Evolutionary conservation across 2,888 invertebrate genomes (phyloP).

Genomic region (Epirrita christyi): DNA sequence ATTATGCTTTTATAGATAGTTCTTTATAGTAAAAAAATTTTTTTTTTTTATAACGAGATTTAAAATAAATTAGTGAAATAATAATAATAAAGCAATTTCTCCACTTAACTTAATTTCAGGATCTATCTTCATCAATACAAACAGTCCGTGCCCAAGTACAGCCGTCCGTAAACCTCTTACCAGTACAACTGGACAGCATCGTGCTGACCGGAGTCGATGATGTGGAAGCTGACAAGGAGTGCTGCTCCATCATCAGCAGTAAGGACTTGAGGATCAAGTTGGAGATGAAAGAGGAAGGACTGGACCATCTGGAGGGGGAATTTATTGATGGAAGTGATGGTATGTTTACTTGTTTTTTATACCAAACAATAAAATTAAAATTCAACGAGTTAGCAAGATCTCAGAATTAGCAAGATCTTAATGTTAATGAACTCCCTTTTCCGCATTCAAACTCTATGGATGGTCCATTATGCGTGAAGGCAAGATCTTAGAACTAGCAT

Average conservation of each 20-base stretch:
- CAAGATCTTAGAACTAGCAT: too few species aligned
- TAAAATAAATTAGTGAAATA: too few species aligned
- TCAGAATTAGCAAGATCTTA: too few species aligned
- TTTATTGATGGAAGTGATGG: constrained; percentile 53
- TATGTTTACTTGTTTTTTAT: constrained; percentile 20
- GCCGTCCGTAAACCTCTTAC: constrained; percentile 10
- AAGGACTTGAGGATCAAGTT: constrained; percentile 46
- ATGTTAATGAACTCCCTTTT: too few species aligned
- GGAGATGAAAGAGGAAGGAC: constrained; percentile 60
- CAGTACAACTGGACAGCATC: constrained; percentile 2
- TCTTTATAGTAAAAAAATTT: too few species aligned
- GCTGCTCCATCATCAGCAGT: constrained; percentile 1
- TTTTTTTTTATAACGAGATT: too few species aligned
- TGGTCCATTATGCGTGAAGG: too few species aligned
- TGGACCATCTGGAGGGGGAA: constrained; percentile 48
- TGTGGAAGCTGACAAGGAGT: constrained; percentile 3
- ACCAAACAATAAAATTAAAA: too few species aligned
- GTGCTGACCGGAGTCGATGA: constrained; percentile 9
- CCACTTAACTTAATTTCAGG: constrained; percentile 18
- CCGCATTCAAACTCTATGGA: too few species aligned
- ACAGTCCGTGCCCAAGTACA: constrained; percentile 21
- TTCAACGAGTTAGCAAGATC: too few species aligned
- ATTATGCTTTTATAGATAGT: too few species aligned
- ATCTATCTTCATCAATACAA: constrained; percentile 17
- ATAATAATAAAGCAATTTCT: too few species aligned